Evolutionary conservation across 2,888 invertebrate genomes (phyloP).

Genomic region (Andrena minutula): DNA sequence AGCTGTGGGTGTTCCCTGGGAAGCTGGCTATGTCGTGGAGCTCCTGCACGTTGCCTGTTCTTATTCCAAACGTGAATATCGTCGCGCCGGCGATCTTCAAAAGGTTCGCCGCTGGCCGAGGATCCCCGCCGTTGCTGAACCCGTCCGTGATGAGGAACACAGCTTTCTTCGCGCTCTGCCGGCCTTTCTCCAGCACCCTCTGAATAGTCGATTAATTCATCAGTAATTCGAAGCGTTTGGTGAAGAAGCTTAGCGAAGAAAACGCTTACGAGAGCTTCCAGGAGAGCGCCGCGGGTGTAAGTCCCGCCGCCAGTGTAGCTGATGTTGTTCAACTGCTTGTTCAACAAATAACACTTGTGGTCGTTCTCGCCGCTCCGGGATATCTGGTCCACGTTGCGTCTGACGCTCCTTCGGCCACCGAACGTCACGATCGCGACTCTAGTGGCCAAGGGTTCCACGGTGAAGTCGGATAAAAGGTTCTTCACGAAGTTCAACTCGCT

Average conservation of each 20-base stretch:
- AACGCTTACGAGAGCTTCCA: conserved; percentile 87
- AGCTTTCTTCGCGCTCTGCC: conserved; percentile 86
- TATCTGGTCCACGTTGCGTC: conserved; percentile 88
- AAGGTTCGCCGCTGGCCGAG: conserved; percentile 87
- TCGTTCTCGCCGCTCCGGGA: conserved; percentile 85
- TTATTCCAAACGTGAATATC: conserved; percentile 88
- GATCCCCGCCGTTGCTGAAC: conserved; percentile 90
- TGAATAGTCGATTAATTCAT: conserved; percentile 66
- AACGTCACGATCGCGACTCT: conserved; percentile 89
- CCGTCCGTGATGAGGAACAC: conserved; percentile 90
- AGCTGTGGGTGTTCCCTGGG: conserved; percentile 88
- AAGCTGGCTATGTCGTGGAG: conserved; percentile 88
- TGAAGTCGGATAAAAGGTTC: conserved; percentile 89
- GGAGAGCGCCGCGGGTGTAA: conserved; percentile 89
- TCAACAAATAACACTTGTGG: conserved; percentile 89
- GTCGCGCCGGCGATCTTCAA: conserved; percentile 86
- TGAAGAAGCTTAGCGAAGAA: neutral
- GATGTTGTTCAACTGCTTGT: conserved; percentile 87
- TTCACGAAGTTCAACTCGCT: conserved; percentile 90
- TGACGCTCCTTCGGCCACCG: conserved; percentile 87
- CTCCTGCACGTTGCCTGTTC: conserved; percentile 88
- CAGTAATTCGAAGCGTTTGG: neutral
- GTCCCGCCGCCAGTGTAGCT: conserved; percentile 89
- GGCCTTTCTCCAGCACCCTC: conserved; percentile 85
- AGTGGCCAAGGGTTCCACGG: conserved; percentile 88